phyloP scores from a whole-genome alignment of 2,888 invertebrate species.

The Epinotia brunnichana region DNA sequence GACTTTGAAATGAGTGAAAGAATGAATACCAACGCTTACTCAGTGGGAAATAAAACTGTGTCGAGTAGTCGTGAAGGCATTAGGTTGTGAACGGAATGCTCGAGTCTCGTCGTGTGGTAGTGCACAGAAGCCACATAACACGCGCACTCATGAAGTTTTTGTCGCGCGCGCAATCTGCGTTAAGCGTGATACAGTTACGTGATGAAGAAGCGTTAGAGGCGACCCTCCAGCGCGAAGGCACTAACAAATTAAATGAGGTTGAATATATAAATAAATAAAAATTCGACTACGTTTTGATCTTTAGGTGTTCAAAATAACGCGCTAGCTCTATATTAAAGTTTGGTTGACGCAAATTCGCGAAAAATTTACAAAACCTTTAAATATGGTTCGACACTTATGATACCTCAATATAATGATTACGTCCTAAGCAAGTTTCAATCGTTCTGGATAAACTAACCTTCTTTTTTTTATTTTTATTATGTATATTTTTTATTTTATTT shows the following conservation, averaged over 20 bases:
- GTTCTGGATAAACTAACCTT: slow-evolving; percentile 4
- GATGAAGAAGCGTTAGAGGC: slow-evolving; percentile 44
- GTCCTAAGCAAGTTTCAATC: neutral
- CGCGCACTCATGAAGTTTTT: slow-evolving; percentile 56
- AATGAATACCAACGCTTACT: slow-evolving; percentile 35
- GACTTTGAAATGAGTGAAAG: slow-evolving; percentile 22
- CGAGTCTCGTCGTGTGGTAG: slow-evolving; percentile 19
- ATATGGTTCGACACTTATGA: neutral
- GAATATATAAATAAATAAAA: neutral
- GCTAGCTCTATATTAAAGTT: neutral
- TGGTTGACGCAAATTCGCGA: no score
- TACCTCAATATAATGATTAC: neutral
- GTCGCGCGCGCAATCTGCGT: slow-evolving; percentile 59
- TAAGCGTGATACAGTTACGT: slow-evolving; percentile 63
- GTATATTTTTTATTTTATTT: no score
- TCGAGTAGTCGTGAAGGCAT: slow-evolving; percentile 44
- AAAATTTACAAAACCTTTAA: no score
- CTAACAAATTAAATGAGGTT: neutral
- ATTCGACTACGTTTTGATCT: neutral
- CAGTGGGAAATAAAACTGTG: slow-evolving; percentile 45
- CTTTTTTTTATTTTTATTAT: slow-evolving; percentile 35
- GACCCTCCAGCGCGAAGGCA: slow-evolving; percentile 4
- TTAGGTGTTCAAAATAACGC: neutral
- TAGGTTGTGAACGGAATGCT: slow-evolving; percentile 31
- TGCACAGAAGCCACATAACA: slow-evolving; percentile 45